Conservation (phyloP, 64 coral and sea anemone species). For the Catalaphyllia jardinei region DNA sequence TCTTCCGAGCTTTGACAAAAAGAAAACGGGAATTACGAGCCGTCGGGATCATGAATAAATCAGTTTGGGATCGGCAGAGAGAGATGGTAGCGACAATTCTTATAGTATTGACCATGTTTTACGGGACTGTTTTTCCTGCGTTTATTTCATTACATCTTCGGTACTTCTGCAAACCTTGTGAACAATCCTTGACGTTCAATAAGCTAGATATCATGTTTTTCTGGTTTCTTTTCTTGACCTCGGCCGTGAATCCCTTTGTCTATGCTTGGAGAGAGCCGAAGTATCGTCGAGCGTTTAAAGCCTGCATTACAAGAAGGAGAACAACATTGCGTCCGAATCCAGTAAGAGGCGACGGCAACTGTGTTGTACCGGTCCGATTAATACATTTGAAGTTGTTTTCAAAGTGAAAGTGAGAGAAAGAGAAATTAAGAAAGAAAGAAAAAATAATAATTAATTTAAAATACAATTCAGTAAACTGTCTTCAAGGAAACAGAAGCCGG, state of each 20-base stretch:
- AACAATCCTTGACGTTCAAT: background rate
- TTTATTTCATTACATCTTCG: background rate
- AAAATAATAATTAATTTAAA: too few species aligned
- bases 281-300: background rate
- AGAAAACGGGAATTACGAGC: background rate
- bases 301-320: background rate
- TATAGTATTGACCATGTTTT: background rate
- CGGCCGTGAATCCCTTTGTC: background rate
- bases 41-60: background rate
- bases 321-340: background rate
- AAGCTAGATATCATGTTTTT: background rate
- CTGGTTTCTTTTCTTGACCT: background rate
- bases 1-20: background rate
- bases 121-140: background rate
- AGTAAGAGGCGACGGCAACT: background rate
- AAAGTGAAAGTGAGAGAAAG: too few species aligned
- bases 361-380: background rate
- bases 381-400: background rate
- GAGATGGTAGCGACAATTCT: background rate
- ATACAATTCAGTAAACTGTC: too few species aligned
- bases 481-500: too few species aligned
- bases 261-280: background rate
- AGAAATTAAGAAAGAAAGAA: too few species aligned
- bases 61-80: background rate
- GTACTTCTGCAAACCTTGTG: background rate